These are phyloP conservation scores for Hepsetus odoe DNA, from an alignment of 2,113 vertebrate species.

Conservation along the genomic window DNA sequence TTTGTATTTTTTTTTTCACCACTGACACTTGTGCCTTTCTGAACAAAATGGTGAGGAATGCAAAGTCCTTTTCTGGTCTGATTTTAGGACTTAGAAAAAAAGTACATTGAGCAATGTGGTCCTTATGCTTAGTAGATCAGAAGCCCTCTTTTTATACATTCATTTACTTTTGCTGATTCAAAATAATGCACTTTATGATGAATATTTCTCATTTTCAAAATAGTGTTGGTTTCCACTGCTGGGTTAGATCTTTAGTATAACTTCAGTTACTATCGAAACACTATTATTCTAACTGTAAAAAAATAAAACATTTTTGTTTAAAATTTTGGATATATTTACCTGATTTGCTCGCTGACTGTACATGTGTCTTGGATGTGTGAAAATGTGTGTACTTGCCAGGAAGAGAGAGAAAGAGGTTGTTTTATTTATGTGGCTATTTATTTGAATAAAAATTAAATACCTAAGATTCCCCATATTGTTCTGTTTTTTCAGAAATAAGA, in stretches of 20 bases:
- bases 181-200: conserved; percentile 75
- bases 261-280: conserved; percentile 62
- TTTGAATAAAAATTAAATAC: conserved; percentile 79
- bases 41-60: conserved; percentile 65
- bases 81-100: conserved; percentile 8
- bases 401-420: conserved; percentile 55
- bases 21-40: conserved; percentile 75
- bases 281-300: conserved; percentile 66
- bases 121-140: conserved; percentile 46
- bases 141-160: conserved; percentile 59
- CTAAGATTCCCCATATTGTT: conserved; percentile 37
- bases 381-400: conserved; percentile 3
- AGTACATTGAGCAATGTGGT: conserved; percentile 40
- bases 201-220: conserved; percentile 59
- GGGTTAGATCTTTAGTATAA: conserved; percentile 48
- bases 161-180: conserved; percentile 55
- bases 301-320: conserved; percentile 58
- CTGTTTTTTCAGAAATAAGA: background rate
- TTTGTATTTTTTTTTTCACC: conserved; percentile 59
- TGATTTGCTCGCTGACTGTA: conserved; percentile 69
- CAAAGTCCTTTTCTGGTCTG: conserved; percentile 1
- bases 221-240: conserved; percentile 58
- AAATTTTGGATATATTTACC: conserved; percentile 60
- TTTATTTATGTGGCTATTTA: conserved; percentile 85
- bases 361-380: conserved; percentile 51